Conservation (phyloP, 2,888 invertebrate genomes). For the Tinea trinotella region DNA sequence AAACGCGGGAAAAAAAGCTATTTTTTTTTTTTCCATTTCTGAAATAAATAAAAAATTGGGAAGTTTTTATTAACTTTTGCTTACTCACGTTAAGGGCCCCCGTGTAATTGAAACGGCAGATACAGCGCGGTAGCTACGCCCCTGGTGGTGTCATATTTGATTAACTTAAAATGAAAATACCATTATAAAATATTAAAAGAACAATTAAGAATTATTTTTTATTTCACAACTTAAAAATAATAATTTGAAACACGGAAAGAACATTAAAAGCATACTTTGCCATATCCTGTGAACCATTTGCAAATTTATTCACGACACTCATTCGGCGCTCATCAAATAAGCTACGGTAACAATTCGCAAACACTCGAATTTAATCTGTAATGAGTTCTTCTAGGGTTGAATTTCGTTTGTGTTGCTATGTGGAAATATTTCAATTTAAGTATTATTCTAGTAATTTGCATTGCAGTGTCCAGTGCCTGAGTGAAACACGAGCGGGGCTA, state of each 20-base stretch:
- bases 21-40: too few relatives aligned
- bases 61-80: too few relatives aligned
- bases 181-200: too few relatives aligned
- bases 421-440: constrained; percentile 47
- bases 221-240: constrained; percentile 10
- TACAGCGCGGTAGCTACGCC: too few relatives aligned
- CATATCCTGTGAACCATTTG: constrained; percentile 52
- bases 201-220: too few relatives aligned
- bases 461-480: constrained; percentile 32
- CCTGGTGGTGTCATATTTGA: too few relatives aligned
- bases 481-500: constrained; percentile 8
- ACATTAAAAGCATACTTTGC: constrained; percentile 51
- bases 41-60: too few relatives aligned
- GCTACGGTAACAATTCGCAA: constrained; percentile 38
- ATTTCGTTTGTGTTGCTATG: constrained; percentile 25
- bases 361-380: constrained; percentile 29
- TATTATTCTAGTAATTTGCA: constrained; percentile 53
- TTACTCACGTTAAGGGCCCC: too few relatives aligned
- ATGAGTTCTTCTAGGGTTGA: constrained; percentile 26
- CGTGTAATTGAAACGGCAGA: too few relatives aligned
- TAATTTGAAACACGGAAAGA: constrained; percentile 28
- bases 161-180: too few relatives aligned
- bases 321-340: constrained; percentile 52
- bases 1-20: too few relatives aligned
- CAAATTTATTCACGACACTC: constrained; percentile 63